Evolutionary conservation across 2,888 invertebrate species (phyloP), one percentile per base, ranked within the genome.

Genomic region (Idaea aversata): DNA sequence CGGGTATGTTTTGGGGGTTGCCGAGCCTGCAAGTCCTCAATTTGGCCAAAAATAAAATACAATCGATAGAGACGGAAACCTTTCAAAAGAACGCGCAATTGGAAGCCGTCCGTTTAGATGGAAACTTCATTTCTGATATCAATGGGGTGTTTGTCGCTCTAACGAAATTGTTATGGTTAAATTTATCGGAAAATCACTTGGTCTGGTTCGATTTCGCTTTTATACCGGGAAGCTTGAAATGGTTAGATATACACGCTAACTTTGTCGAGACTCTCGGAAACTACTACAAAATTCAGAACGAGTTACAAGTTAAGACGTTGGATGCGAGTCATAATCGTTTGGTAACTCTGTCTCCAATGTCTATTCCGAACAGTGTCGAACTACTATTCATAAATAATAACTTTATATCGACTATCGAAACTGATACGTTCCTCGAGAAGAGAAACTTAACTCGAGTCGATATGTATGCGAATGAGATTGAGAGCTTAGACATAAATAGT

Each of bases 131-230:
- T 76, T 96, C 96, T 68, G 97, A 98, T 86, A 96, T 98, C 80
- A 98, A 98, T 88, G 97, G 97, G 10, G 96, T 97, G 72, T 97
- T 98, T 85, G 96, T 97, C 63, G 96, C 97, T 65, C 92, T 98
- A 70, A 95, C 96, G 59, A 96, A 96, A 77, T 93, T 98, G 69
- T 91, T 97, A 80, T 96, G 98, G 96, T 90, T 98, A 68, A 98
- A 98, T 92, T 94, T 98, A 66, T 97, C 97, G 59, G 97, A 97
- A 89, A 98, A 98, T 91, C 97, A 97, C 88, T 94, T 98, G 80
- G 96, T 97, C 57, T 97, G 97, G 97, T 98, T 98, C 90, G 98
- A 98, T 88, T 98, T 97, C 86, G 97, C 98, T 35, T 97, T 98
- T 80, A 95, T 98, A 75, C 98, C 98, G 7, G 95, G 95, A 69